Conservation (phyloP, 2,113 vertebrate genomes). For the Sprattus sprattus region DNA sequence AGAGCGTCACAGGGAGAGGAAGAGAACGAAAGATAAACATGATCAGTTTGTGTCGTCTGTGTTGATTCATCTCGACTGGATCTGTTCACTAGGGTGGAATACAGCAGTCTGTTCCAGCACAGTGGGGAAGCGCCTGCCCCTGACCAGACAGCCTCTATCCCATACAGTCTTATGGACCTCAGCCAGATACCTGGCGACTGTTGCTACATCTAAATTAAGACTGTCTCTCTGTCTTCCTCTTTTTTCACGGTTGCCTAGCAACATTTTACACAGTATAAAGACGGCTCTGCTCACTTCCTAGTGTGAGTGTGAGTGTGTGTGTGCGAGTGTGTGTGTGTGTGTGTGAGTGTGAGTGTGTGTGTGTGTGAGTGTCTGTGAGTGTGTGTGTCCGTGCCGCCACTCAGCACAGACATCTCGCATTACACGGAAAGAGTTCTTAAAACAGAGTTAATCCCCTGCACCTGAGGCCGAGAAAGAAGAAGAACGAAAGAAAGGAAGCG, state of each 20-base stretch:
- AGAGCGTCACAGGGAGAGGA: background rate
- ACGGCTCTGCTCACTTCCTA: background rate
- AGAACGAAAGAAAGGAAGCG: background rate
- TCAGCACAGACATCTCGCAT: background rate
- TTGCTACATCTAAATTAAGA: background rate
- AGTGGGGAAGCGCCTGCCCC: background rate
- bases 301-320: background rate
- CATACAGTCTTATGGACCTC: background rate
- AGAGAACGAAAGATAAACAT: background rate
- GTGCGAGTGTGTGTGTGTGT: background rate
- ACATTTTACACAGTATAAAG: background rate
- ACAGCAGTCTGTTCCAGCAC: slow-evolving; percentile 4
- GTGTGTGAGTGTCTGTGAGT: too few relatives aligned
- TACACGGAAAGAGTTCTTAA: background rate
- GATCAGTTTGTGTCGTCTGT: background rate
- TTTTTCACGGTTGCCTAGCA: slow-evolving; percentile 1
- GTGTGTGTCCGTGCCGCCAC: too few relatives aligned
- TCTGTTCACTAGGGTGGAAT: background rate
- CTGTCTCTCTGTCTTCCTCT: background rate
- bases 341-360: too few relatives aligned
- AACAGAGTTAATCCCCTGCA: background rate
- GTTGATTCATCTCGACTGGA: background rate
- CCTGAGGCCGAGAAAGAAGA: background rate
- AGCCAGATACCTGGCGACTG: background rate
- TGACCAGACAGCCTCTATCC: background rate